A percentile compares a stretch with the other conserved stretches of the same genome.
phyloP scores from a whole-genome alignment of 2,113 vertebrate species.

The Xenopus laevis region DNA sequence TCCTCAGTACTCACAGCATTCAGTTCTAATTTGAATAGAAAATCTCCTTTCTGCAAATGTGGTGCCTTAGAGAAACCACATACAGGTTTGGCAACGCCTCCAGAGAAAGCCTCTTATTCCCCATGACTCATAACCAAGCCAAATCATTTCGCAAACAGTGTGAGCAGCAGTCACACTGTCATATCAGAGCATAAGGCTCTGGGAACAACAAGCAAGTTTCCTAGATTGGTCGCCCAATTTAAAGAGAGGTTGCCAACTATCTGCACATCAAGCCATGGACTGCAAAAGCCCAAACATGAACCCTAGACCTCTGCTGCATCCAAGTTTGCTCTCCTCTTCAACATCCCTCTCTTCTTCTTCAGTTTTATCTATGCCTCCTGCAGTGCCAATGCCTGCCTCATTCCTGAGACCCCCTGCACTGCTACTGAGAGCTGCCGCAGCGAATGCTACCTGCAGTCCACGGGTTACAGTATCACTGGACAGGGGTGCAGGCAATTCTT shows the following conservation, averaged over 20 bases:
- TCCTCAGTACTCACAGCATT: constrained; percentile 2
- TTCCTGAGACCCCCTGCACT: constrained; percentile 64
- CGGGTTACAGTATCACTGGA: constrained; percentile 57
- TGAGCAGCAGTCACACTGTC: constrained; percentile 19
- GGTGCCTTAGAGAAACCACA: constrained; percentile 20
- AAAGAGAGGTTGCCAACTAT: background rate
- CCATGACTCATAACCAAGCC: background rate
- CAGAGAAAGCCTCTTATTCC: constrained; percentile 20
- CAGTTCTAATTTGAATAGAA: constrained; percentile 16
- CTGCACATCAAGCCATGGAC: constrained; percentile 59
- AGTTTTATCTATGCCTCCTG: constrained; percentile 39
- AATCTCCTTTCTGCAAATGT: background rate
- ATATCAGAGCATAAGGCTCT: background rate
- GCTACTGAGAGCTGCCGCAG: constrained; percentile 25
- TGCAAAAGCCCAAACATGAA: constrained; percentile 46
- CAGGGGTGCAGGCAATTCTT: constrained; percentile 49
- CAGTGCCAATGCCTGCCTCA: constrained; percentile 59
- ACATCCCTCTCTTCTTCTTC: background rate
- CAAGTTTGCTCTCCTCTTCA: constrained; percentile 46
- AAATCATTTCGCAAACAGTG: too few relatives aligned
- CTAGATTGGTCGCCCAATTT: too few relatives aligned
- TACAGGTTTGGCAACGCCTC: constrained; percentile 20
- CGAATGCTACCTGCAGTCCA: constrained; percentile 48
- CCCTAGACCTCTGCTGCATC: constrained; percentile 49
- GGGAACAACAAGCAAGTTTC: background rate